These are phyloP conservation scores for Lichenostomus cassidix DNA, from an alignment of 2,113 vertebrate species.

Conservation along the genomic window DNA sequence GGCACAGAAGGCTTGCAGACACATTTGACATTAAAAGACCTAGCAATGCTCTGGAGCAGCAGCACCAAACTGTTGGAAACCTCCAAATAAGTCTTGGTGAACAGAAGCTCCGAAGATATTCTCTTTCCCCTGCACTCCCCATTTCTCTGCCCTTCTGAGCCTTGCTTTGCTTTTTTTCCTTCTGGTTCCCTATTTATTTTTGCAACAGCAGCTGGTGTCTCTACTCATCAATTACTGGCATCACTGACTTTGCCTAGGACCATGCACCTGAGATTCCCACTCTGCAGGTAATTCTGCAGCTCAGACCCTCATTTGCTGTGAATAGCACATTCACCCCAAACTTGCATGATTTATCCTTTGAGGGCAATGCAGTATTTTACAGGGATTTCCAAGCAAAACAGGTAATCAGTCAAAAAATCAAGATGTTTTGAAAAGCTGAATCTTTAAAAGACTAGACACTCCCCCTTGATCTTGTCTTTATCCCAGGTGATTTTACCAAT, in stretches of 20 bases:
- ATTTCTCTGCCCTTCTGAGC: neutral
- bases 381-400: neutral
- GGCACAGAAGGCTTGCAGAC: neutral
- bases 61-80: neutral
- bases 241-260: neutral
- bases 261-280: neutral
- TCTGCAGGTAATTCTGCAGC: neutral
- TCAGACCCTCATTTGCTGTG: neutral
- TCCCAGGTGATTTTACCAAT: neutral
- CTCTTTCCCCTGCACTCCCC: accelerated
- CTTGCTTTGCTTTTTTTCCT: neutral
- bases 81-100: neutral
- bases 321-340: neutral
- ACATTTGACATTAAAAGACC: neutral
- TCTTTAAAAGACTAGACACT: neutral
- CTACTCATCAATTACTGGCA: neutral
- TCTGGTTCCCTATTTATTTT: neutral
- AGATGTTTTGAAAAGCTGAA: neutral
- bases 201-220: neutral
- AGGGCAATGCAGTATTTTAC: neutral
- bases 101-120: neutral
- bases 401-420: neutral
- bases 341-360: neutral
- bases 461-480: neutral
- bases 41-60: neutral